Base-by-base conservation (phyloP, 2,797 vertebrate species). In the Thaleichthys pacificus region DNA sequence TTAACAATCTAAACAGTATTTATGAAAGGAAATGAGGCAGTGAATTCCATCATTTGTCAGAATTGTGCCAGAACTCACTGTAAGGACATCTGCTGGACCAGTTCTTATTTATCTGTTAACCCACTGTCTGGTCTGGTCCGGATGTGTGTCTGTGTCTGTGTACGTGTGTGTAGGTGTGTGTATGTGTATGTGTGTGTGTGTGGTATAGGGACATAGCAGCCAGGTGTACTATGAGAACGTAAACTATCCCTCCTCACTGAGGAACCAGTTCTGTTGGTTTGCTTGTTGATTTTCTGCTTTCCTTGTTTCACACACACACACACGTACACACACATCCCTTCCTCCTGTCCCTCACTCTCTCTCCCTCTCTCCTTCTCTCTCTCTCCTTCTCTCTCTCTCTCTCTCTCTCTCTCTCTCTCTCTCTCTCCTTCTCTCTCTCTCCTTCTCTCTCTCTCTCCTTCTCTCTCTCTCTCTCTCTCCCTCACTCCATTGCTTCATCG, bases 401-500 rank as follows among this genome's bases (percentile, higher is more conserved):
- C 21, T 62, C 21, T 14, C 22, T 70, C 57, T 49, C 47, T 60
- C 47, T 61, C 32, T 7, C 32, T 32, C 32, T 4, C 32, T 32
- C 32, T 32, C 32, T 30, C 8, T 38, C 30, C 5, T 28, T 5
- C 6, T 60, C n/a, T 28, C 11, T 57, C 15, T 30, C 19, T 32
- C 26, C 61, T 78, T 35, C 26, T 75, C 58, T 15, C 73, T 28
- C 26, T 38, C 49, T 14, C 26, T 26, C 26, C 3, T 2, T 66
- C 66, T 68, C 66, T 77, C 61, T 17, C 68, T 70, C 61, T 56
- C 56, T 47, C 63, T 57, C 69, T 70, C 80, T 87, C 87, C 78
- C 87, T 90, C 89, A 86, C 85, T 91, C 89, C 80, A 87, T 88
- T 85, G 85, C 90, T 90, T 84, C 76, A 79, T 86, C 91, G 87